These are phyloP conservation scores for Saccopteryx leptura DNA, from an alignment of 2,113 vertebrate genomes.

Conservation along the genomic window DNA sequence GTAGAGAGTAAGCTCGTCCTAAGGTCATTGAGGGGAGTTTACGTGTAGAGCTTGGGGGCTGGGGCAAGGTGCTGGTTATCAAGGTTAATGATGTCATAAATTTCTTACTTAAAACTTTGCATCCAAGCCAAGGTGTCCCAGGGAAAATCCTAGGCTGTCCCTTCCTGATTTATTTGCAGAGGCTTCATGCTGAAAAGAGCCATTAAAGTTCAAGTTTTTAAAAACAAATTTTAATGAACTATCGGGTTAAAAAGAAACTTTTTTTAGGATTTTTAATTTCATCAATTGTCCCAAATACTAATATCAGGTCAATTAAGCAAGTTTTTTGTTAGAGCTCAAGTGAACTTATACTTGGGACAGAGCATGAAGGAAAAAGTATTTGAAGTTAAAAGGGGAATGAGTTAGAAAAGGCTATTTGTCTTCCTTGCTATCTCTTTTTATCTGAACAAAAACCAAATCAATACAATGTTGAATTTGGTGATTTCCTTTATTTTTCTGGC, in stretches of 20 bases:
- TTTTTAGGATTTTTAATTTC: neutral
- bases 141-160: neutral
- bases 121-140: neutral
- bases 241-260: neutral
- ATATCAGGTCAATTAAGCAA: neutral
- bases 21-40: neutral
- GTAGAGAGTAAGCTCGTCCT: no score
- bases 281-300: neutral
- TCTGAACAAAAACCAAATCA: neutral
- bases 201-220: neutral
- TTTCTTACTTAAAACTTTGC: slow-evolving; percentile 16
- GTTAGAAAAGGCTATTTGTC: neutral
- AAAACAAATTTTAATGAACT: slow-evolving; percentile 5
- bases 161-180: neutral
- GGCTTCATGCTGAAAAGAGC: neutral
- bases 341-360: neutral
- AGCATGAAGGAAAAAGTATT: neutral
- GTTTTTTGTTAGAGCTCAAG: neutral
- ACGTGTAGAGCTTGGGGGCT: neutral
- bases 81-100: neutral
- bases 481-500: neutral
- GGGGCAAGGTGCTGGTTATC: neutral
- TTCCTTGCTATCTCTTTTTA: neutral
- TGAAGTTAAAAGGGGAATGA: neutral
- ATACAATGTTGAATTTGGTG: neutral